These are phyloP conservation scores for Chloebia gouldiae DNA, from an alignment of 2,113 vertebrate genomes.

Conservation along the genomic window DNA sequence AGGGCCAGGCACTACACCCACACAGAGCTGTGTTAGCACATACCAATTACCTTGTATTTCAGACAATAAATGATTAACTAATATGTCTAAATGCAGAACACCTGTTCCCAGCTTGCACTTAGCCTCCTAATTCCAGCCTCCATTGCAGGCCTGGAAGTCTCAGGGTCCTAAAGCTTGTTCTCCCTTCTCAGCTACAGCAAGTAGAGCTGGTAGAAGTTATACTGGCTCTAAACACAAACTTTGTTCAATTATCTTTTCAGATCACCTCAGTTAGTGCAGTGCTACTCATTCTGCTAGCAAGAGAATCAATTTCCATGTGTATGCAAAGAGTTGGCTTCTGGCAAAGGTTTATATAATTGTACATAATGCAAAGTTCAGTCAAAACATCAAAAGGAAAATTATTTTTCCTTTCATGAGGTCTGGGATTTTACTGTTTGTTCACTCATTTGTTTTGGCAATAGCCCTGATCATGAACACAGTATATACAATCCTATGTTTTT, in stretches of 20 bases:
- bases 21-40: neutral
- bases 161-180: neutral
- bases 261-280: neutral
- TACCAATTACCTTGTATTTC: constrained; percentile 1
- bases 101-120: neutral
- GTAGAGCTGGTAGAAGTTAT: neutral
- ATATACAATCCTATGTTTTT: neutral
- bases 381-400: constrained; percentile 17
- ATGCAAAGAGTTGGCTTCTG: neutral
- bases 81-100: neutral
- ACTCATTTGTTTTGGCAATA: neutral
- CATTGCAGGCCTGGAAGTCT: neutral
- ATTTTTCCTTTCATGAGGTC: constrained; percentile 15
- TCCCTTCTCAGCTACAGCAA: neutral
- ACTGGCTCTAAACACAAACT: neutral
- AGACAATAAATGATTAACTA: neutral
- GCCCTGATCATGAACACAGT: neutral
- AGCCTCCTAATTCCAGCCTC: neutral
- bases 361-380: neutral
- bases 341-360: neutral
- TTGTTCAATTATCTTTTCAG: neutral
- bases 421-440: neutral
- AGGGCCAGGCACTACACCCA: neutral
- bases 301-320: neutral
- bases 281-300: neutral